phyloP scores from a whole-genome alignment of 2,113 vertebrate species.

The Girardinichthys multiradiatus region DNA sequence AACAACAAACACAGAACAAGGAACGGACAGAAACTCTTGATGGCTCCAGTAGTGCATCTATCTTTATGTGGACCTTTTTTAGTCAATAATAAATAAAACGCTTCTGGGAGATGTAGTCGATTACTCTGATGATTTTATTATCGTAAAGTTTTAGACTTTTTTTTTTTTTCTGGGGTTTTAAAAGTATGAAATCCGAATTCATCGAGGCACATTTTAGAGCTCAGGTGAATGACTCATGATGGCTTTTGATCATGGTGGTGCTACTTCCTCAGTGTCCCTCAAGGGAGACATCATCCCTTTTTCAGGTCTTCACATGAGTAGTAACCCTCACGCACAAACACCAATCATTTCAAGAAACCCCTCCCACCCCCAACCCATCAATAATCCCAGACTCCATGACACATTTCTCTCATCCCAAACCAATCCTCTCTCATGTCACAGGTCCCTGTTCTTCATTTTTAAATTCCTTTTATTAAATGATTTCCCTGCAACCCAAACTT shows the following conservation, averaged over 20 bases:
- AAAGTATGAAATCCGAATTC: slow-evolving; percentile 54
- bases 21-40: slow-evolving; percentile 48
- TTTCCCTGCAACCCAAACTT: slow-evolving; percentile 53
- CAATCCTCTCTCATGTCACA: slow-evolving; percentile 32
- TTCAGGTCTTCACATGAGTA: slow-evolving; percentile 69
- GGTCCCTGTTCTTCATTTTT: slow-evolving; percentile 78
- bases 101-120: slow-evolving; percentile 35
- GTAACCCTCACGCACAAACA: slow-evolving; percentile 67
- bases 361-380: slow-evolving; percentile 20
- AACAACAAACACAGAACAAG: slow-evolving; percentile 46
- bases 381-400: not conserved
- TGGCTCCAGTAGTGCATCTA: slow-evolving; percentile 34
- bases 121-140: slow-evolving; percentile 32
- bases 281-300: slow-evolving; percentile 31
- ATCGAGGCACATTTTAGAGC: slow-evolving; percentile 58
- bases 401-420: slow-evolving; percentile 22
- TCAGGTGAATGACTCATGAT: slow-evolving; percentile 60
- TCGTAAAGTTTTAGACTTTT: slow-evolving; percentile 4
- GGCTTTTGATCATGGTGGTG: slow-evolving; percentile 60
- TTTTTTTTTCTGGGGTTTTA: slow-evolving; percentile 17
- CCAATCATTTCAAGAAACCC: slow-evolving; percentile 27
- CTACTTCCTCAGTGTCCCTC: slow-evolving; percentile 54
- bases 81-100: slow-evolving; percentile 57
- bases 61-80: slow-evolving; percentile 50
- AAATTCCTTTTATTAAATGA: slow-evolving; percentile 55